A percentile compares a stretch with the other conserved stretches of the same genome.
These are phyloP conservation scores for Gouania willdenowi DNA, from an alignment of 2,797 vertebrate genomes.

Conservation along the genomic window DNA sequence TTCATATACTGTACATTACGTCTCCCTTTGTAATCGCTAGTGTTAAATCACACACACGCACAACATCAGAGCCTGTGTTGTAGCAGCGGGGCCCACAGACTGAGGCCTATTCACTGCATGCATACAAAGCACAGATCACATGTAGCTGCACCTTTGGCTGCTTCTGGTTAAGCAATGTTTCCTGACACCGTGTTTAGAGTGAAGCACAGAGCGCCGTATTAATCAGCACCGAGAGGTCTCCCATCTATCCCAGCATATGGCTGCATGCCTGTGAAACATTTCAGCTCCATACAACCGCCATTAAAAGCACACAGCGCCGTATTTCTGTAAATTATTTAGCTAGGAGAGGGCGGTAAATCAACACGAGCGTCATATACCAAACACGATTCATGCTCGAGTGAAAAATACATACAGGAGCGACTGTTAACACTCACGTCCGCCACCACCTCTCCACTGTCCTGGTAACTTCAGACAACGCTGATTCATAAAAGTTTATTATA, in stretches of 20 bases:
- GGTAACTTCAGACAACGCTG: slow-evolving; percentile 68
- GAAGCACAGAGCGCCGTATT: slow-evolving; percentile 59
- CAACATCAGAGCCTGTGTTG: slow-evolving; percentile 34
- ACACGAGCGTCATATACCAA: slow-evolving; percentile 67
- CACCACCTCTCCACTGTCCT: slow-evolving; percentile 54
- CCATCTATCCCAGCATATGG: slow-evolving; percentile 61
- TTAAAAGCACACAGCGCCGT: slow-evolving; percentile 68
- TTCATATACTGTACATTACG: slow-evolving; percentile 67
- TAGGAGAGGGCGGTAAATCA: slow-evolving; percentile 67
- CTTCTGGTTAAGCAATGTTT: slow-evolving; percentile 51
- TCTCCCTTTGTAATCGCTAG: slow-evolving; percentile 48
- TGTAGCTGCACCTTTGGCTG: slow-evolving; percentile 19
- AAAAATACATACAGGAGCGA: slow-evolving; percentile 68
- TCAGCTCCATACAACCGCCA: slow-evolving; percentile 67
- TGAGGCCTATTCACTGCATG: slow-evolving; percentile 28
- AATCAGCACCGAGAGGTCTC: slow-evolving; percentile 64
- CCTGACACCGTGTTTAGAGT: slow-evolving; percentile 55
- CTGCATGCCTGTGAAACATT: slow-evolving; percentile 64
- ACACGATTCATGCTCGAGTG: slow-evolving; percentile 65
- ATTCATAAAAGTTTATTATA: slow-evolving; percentile 70
- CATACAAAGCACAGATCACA: slow-evolving; percentile 25
- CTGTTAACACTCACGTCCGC: slow-evolving; percentile 58
- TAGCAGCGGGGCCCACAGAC: slow-evolving; percentile 36
- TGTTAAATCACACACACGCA: slow-evolving; percentile 48
- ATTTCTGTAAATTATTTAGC: slow-evolving; percentile 75